Conservation (phyloP, 2,797 vertebrate genomes). For the Rhabdophis nuchalis region DNA sequence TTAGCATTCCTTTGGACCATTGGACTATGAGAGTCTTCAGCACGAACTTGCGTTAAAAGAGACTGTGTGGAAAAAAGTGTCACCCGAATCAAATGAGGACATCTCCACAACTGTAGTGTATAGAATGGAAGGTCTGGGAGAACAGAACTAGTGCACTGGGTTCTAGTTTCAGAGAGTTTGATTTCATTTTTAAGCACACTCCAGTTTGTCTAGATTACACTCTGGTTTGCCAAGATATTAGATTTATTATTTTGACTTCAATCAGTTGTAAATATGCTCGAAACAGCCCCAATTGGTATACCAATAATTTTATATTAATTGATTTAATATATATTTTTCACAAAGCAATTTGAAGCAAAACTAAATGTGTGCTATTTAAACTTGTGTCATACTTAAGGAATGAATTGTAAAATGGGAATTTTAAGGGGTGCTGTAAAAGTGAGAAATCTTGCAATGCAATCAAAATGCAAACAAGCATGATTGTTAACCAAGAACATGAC, state of each 20-base stretch:
- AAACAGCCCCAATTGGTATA: constrained; percentile 58
- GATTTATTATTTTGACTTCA: constrained; percentile 54
- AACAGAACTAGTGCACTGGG: constrained; percentile 73
- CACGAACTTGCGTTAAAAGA: constrained; percentile 97
- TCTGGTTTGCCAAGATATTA: constrained; percentile 61
- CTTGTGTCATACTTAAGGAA: constrained; percentile 10
- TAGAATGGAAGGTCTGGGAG: constrained; percentile 90
- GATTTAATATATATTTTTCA: not conserved
- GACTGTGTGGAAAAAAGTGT: constrained; percentile 96
- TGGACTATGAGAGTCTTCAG: constrained; percentile 99
- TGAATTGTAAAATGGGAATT: constrained; percentile 14
- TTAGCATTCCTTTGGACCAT: constrained; percentile 86
- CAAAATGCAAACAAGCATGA: not conserved
- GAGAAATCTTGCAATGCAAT: constrained; percentile 9
- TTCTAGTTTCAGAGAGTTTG: constrained; percentile 61
- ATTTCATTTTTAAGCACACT: constrained; percentile 57
- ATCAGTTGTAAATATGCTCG: constrained; percentile 64
- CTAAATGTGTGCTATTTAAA: not conserved
- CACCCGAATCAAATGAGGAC: constrained; percentile 92
- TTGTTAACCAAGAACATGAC: constrained; percentile 7
- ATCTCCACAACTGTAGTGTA: constrained; percentile 97
- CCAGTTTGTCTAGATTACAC: constrained; percentile 61
- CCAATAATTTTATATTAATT: constrained; percentile 4
- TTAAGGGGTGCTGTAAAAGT: not conserved
- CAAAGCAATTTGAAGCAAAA: constrained; percentile 5